Evolutionary conservation across 1,140 invertebrate species (phyloP), one percentile per base, ranked within the genome.

Genomic region (Drosophila triauraria): DNA sequence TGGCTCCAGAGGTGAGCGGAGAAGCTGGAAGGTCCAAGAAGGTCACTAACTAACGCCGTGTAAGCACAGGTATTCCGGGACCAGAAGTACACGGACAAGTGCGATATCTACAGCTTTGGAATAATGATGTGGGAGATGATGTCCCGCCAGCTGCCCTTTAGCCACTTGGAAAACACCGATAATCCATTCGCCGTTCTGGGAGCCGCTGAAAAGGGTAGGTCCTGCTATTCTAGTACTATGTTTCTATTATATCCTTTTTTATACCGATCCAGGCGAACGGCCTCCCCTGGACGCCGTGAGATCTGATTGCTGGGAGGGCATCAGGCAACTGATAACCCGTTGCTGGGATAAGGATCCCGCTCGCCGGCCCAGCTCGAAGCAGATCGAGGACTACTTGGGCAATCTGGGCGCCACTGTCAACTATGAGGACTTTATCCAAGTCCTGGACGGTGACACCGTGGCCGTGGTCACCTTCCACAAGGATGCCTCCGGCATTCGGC

Each of bases 51-150:
- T 54, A 20, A 9, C 0, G 23, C 15, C 15, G n/a, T 42, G n/a
- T 6, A 12, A n/a, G 0, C 1, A 27, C 15, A 51, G 65, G 71
- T 53, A 3, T 32, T 20, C 3, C 10, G 8, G 0, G 9, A 12
- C 13, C 15, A 10, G 3, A 13, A 44, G 12, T 76, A 82, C 43
- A 38, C 68, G 3, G 69, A 61, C 3, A 82, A 64, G 25, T 61
- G 75, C 44, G 80, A 82, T 78, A 42, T 82, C 7, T 82, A 68
- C 23, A 77, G 80, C 42, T 77, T 77, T 32, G 80, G 53, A 3
- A 54, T 82, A 2, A 10, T 40, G 44, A 23, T 77, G 17, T 82
- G 72, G 79, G 65, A 82, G 35, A 48, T 82, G 12, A 60, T 82
- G 67, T 25, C 53, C 1, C 43, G 53, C 4, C 13, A 43, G 15